Base-by-base conservation (phyloP, 2,113 vertebrate species). In the Marmota flaviventris region DNA sequence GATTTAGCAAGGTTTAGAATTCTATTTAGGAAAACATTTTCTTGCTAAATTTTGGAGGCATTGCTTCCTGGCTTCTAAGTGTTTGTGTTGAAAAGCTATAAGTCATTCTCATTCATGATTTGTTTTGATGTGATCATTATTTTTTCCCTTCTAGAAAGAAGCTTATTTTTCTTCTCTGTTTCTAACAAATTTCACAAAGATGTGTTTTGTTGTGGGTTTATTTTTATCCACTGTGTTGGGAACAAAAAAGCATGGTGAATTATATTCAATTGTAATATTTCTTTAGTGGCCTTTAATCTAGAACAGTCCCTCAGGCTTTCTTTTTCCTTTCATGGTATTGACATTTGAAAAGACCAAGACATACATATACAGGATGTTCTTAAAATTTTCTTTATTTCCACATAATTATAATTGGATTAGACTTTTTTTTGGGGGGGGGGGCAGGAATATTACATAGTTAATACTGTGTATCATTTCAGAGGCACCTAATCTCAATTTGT, bases 371-470 rank as follows among this genome's bases (percentile, higher is more conserved):
- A 88, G 63, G 89, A 53, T 93, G 32, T 84, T 65, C 81, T 32
- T 91, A 45, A 95, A 37, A 8, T 78, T 86, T 18, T 16, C 39
- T 92, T 84, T 93, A 39, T 95, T 93, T 91, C 8, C 22, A 67
- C 1, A 22, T 84, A 67, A 58, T 93, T 84, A 51, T 45, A 85
- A 78, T 65, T 86, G 70, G 37, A 37, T 85, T 91, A 22, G 77
- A 70, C 61, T 93, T 75, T 65, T 37, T 42, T 58, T 4, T 53
- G 3, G 4, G 39, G 39, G 32, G 13, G 51, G 51, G 51, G 56
- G 56, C 48, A 73, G 51, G 48, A 84, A 75, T 61, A 69, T 61
- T 61, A 45, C 27, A 22, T 32, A 72, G 34, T 53, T 88, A 39
- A 82, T 51, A 32, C 27, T 56, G 6, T 70, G 25, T n/a, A 77